Evolutionary conservation across 2,113 vertebrate species (phyloP), one percentile per base, ranked within the genome.

Genomic region (Lepus europaeus): DNA sequence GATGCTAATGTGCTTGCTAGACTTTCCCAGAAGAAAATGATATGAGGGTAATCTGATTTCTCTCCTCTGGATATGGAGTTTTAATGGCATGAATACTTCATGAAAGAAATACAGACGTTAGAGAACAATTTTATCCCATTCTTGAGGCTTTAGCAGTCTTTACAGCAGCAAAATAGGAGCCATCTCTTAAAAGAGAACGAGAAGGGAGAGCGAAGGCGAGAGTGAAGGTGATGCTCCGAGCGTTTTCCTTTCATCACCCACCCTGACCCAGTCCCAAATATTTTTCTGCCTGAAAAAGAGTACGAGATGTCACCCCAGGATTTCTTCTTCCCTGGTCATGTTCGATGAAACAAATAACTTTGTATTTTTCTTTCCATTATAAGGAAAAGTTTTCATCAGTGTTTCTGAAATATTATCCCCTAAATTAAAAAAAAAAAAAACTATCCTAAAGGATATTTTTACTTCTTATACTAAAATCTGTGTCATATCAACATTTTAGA

Each of bases 41-140:
- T 94, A 66, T 20, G 72, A n/a, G 49, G 66, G 17, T 70, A 87
- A 93, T 89, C 79, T 68, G 53, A 53, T 95, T 78, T 96, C 76
- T 92, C 12, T 70, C 27, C 51, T 85, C 53, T 66, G 27, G 64
- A 90, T 80, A 77, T 93, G 68, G 84, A 84, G 53, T n/a, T 88
- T 92, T 97, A 97, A 96, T 93, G 66, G 63, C 91, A 72, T 84
- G 84, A 94, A 70, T 94, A 36, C 93, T 97, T 97, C 85, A 86
- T 86, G 95, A 89, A 94, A 96, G 61, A 72, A 91, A 79, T 87
- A 93, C 13, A 29, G 53, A 94, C 63, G 78, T 97, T 74, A 70
- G 23, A 70, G 89, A 39, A 89, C 86, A 87, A 56, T 97, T 97
- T 88, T 92, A 81, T 93, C 87, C 94, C 73, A 16, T 95, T 90